Percentiles rank a stretch among this genome's conserved stretches.
These are phyloP conservation scores for Plutomurus gul DNA, from an alignment of 1,140 invertebrate genomes.

Conservation along the genomic window DNA sequence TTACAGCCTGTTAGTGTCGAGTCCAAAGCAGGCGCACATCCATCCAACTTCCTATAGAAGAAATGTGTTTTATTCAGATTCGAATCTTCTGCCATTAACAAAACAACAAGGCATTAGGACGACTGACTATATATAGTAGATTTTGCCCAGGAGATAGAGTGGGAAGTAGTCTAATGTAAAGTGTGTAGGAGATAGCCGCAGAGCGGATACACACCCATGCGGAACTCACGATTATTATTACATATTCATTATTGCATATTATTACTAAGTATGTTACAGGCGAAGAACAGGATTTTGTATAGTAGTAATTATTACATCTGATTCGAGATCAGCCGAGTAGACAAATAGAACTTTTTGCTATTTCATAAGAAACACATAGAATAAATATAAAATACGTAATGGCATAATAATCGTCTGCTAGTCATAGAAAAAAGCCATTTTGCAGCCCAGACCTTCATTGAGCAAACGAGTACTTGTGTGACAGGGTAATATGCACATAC, in stretches of 20 bases:
- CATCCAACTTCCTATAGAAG: conserved; percentile 13
- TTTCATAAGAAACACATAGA: too few species aligned
- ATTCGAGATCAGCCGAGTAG: too few species aligned
- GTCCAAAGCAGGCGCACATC: neutral
- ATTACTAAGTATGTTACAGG: neutral
- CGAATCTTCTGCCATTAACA: conserved; percentile 3
- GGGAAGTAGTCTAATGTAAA: neutral
- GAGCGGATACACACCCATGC: conserved; percentile 16
- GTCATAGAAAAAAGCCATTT: neutral
- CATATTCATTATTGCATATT: neutral
- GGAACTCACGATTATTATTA: neutral
- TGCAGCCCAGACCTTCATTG: conserved; percentile 3
- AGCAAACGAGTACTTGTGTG: neutral
- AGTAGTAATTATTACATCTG: too few species aligned
- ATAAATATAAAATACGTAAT: neutral
- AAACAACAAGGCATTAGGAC: neutral
- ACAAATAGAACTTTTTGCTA: too few species aligned
- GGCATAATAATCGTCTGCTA: neutral
- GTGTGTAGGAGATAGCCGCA: neutral
- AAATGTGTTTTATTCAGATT: conserved; percentile 3
- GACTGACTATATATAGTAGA: neutral
- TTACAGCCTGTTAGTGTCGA: neutral
- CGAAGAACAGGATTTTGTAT: too few species aligned
- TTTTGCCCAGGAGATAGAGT: neutral
- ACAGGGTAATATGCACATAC: neutral